Base-by-base conservation (phyloP, 2,888 invertebrate species). In the Hemicrepidius hirtus region DNA sequence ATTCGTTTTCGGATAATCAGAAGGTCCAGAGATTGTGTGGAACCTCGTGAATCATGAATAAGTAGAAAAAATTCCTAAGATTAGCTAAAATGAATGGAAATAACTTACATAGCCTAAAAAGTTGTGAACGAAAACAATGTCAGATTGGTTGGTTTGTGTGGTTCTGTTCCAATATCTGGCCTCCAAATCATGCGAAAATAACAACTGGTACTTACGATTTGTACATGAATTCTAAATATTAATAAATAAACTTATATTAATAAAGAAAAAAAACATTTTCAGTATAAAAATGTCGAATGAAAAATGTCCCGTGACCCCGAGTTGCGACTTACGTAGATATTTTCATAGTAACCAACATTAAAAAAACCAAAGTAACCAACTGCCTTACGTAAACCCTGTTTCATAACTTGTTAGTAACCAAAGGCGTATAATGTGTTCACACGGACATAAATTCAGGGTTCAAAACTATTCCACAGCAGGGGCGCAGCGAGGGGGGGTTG, bases 301-400 rank as follows among this genome's bases (percentile, higher is more conserved):
- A 50, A 55, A 59, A 55, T 60, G 64, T 65, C 64, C 68, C 62
- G 60, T 68, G 60, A 60, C 59, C 50, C 35, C 60, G 37, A 67
- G 16, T 50, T 50, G 9, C 49, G 49, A 55, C 37, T 55, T 55
- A 57, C 57, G 57, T 57, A n/a, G n/a, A 57, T 3, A n/a, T 53
- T 6, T 1, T 53, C n/a, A 3, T 5, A 4, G n/a, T 5, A 1
- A 16, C 46, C 46, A 46, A 46, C 46, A 18, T 46, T 13, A 41
- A 7, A 1, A 4, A 46, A 18, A 7, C 16, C 7, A 44, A 44
- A 16, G 7, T 16, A 6, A 44, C 44, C 16, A 44, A 44, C 18
- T 3, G n/a, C 6, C n/a, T n/a, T n/a, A n/a, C n/a, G n/a, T n/a
- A n/a, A n/a, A n/a, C n/a, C n/a, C n/a, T n/a, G n/a, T n/a, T n/a